phyloP scores from a whole-genome alignment of 2,888 invertebrate species.

The Ochlodes sylvanus region DNA sequence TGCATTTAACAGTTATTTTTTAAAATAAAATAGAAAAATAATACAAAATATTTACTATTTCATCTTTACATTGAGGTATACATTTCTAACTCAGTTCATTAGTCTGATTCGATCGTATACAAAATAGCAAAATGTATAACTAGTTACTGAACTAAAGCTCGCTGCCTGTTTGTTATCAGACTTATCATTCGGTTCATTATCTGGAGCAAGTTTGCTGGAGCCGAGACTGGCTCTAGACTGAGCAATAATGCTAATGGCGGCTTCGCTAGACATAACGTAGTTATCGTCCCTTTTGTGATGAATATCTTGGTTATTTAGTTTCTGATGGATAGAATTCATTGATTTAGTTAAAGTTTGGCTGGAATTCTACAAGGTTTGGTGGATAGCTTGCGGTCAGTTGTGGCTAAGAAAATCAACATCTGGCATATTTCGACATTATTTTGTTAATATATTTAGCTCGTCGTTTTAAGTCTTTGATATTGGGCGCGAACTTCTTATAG shows the following conservation, averaged over 20 bases:
- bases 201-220: slow-evolving; percentile 22
- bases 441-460: too few species aligned
- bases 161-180: slow-evolving; percentile 21
- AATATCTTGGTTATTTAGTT: slow-evolving; percentile 35
- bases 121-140: too few species aligned
- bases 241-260: slow-evolving; percentile 45
- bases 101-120: too few species aligned
- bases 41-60: too few species aligned
- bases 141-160: slow-evolving; percentile 13
- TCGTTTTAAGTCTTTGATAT: too few species aligned
- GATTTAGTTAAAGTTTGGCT: slow-evolving; percentile 21
- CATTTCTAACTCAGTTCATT: too few species aligned
- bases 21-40: too few species aligned
- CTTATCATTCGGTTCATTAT: slow-evolving; percentile 24
- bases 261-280: slow-evolving; percentile 42
- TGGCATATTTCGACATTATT: too few species aligned
- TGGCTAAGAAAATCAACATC: neutral
- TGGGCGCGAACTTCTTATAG: too few species aligned
- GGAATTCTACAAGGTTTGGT: neutral
- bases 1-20: too few species aligned
- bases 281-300: slow-evolving; percentile 38
- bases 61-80: too few species aligned
- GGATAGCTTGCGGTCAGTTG: neutral
- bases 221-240: slow-evolving; percentile 14
- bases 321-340: slow-evolving; percentile 24